phyloP scores from a whole-genome alignment of 2,113 vertebrate species.

The Pterocles gutturalis region DNA sequence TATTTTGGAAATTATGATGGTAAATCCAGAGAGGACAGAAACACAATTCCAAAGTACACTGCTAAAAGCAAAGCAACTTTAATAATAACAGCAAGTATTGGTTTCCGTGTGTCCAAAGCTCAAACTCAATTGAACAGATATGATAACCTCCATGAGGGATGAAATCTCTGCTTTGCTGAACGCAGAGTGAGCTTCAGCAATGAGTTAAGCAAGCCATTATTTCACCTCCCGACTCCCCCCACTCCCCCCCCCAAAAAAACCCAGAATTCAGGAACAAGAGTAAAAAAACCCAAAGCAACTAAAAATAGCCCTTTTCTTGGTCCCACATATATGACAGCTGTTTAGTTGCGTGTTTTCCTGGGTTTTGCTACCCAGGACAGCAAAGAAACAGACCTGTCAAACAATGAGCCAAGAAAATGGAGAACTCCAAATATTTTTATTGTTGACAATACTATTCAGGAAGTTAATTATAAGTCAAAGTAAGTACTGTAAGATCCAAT shows the following conservation, averaged over 20 bases:
- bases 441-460: neutral
- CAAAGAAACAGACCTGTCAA: neutral
- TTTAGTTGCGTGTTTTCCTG: neutral
- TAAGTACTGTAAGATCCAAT: neutral
- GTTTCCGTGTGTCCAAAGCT: neutral
- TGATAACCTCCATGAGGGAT: neutral
- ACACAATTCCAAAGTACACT: neutral
- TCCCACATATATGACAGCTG: neutral
- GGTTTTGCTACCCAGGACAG: slow-evolving; percentile 16
- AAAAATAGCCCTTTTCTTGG: neutral
- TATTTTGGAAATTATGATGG: neutral
- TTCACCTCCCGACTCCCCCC: neutral
- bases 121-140: slow-evolving; percentile 11
- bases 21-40: slow-evolving; percentile 24
- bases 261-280: neutral
- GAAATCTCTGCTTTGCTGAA: neutral
- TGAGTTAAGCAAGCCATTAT: neutral
- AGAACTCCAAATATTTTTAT: neutral
- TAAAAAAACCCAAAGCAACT: neutral
- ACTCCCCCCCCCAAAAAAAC: neutral
- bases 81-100: neutral
- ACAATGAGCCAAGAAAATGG: neutral
- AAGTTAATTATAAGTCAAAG: slow-evolving; percentile 8
- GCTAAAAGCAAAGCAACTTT: slow-evolving; percentile 16
- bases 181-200: neutral